Conservation (phyloP, 1,140 invertebrate genomes). For the Drosophila navojoa region DNA sequence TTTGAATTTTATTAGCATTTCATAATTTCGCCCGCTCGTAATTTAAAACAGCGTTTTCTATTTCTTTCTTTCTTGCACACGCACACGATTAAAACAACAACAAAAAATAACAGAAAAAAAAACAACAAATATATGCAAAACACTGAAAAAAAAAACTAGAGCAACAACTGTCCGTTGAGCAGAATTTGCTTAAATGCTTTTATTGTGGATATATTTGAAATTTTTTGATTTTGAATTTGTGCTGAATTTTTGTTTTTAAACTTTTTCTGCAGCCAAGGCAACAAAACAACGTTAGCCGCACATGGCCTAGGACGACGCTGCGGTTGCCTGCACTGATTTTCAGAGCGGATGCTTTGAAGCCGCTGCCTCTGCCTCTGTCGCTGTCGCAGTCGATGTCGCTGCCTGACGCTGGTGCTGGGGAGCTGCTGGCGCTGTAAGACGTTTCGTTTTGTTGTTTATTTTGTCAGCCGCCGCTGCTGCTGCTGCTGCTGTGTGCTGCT, state of each 20-base stretch:
- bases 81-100: slow-evolving; percentile 18
- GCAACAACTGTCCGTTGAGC: slow-evolving; percentile 6
- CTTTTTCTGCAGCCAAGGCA: slow-evolving; percentile 25
- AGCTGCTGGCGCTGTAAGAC: slow-evolving; percentile 1
- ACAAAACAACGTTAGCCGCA: slow-evolving; percentile 48
- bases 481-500: slow-evolving; percentile 28
- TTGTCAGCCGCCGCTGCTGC: slow-evolving; percentile 8
- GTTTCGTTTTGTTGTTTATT: slow-evolving; percentile 32
- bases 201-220: slow-evolving; percentile 6
- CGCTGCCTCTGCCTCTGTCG: slow-evolving; percentile 48
- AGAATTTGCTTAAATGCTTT: slow-evolving; percentile 10
- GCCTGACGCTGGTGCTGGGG: background rate
- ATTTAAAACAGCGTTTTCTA: slow-evolving; percentile 24
- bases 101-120: slow-evolving; percentile 1
- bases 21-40: slow-evolving; percentile 27
- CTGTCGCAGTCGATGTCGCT: background rate
- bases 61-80: slow-evolving; percentile 16
- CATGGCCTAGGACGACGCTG: slow-evolving; percentile 53
- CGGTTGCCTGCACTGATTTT: slow-evolving; percentile 56
- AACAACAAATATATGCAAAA: slow-evolving; percentile 10
- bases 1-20: slow-evolving; percentile 16
- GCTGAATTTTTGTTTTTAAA: slow-evolving; percentile 9
- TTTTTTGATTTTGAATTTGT: slow-evolving; percentile 6
- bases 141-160: slow-evolving; percentile 14
- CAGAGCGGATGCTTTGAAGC: slow-evolving; percentile 49